Evolutionary conservation across 2,888 invertebrate species (phyloP), one percentile per base, ranked within the genome.

Genomic region (Conistra vaccinii): DNA sequence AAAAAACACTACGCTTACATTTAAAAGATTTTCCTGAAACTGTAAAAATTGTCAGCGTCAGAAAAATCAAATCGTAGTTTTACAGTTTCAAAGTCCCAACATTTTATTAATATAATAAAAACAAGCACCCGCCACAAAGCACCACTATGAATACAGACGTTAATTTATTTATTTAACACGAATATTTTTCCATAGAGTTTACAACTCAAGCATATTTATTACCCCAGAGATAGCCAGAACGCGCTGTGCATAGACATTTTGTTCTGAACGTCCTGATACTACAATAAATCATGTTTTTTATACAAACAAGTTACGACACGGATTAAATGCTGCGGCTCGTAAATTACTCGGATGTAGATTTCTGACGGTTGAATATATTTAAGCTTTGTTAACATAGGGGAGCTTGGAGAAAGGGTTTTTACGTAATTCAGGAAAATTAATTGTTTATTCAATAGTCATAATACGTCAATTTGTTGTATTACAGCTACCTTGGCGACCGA

Each of bases 221-320:
- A 78, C 83, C 69, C 63, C 2, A 57, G 70, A 82, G 85, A 82
- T 83, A 85, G 55, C 35, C n/a, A 23, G 45, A 26, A 65, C 73
- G 39, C 69, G 45, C 26, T 42, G 42, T 51, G 83, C 78, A 83
- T 83, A 85, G 86, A 79, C 85, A 63, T 83, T 85, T 58, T 74
- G 60, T 55, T 51, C 69, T 35, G 57, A 72, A 72, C 55, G 71
- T 42, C 45, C 48, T 42, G 79, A 75, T 45, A 55, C 26, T 53
- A 66, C 72, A 69, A 83, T 84, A 85, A 84, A 84, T 84, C 86
- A 83, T 78, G 74, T 75, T 84, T 84, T 85, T 85, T 85, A 71
- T 55, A 71, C 84, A 66, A 76, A 85, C 75, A 83, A 85, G 73
- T 85, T 83, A 63, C 68, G 78, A 66, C 78, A 53, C 12, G 65